Base-by-base conservation (phyloP, 2,797 vertebrate species). In the Coregonus suidteri region DNA sequence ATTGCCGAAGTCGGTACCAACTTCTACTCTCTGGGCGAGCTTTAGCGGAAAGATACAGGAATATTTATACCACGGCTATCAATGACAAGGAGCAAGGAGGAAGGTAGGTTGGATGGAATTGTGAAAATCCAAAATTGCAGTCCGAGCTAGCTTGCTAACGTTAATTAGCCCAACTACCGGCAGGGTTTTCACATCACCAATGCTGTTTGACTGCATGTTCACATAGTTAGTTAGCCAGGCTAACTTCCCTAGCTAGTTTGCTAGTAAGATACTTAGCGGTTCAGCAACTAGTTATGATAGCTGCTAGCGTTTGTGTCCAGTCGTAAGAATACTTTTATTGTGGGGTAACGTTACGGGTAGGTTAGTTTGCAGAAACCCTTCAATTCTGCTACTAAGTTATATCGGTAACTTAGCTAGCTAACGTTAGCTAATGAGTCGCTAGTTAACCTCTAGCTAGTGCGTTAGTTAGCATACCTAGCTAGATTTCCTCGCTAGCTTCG, bases 1-100 rank as follows among this genome's bases (percentile, higher is more conserved):
- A 97, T 79, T 97, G 96, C 82, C 96, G 97, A 91, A 95, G 95
- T 90, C 96, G 97, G 88, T 98, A 98, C 93, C 97, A 98, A 95
- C 95, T 98, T 90, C 95, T 99, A 87, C 95, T 98, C 84, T 99
- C 97, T 74, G 97, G 98, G 86, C 95, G 97, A 94, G 97, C 97
- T 87, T 91, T 99, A 90, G 97, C 97, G 74, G 97, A 98, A 79
- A 91, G 96, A 85, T 99, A 98, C 93, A 93, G 96, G 83, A 94
- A 95, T 93, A 98, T 99, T 88, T 99, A 98, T 87, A 98, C 97
- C 30, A 96, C 96, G 6, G 97, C 97, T 73, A 96, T 97, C 91
- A 97, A 91, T 82, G 97, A 99, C 91, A 95, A 96, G 90, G 98
- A 99, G 89, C 97, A 97, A 84, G 97, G 96, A 88, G 95, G 95